Conservation (phyloP, 2,113 vertebrate genomes). For the Periophthalmus modestus region DNA sequence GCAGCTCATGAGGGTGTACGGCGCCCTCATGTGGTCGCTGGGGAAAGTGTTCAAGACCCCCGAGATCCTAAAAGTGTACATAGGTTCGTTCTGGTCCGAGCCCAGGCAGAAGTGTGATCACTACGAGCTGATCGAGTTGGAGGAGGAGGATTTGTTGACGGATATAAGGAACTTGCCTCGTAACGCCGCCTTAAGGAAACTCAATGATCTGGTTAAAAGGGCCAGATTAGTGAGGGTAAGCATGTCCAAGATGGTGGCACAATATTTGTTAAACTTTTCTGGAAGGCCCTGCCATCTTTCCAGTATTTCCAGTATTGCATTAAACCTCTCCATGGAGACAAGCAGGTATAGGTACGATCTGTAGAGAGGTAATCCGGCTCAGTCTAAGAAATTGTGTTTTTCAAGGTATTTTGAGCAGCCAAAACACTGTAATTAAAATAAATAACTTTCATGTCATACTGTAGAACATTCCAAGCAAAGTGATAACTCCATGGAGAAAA, state of each 20-base stretch:
- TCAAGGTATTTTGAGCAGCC: too few relatives aligned
- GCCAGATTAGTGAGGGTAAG: constrained; percentile 86
- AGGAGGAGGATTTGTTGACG: constrained; percentile 86
- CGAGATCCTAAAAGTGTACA: constrained; percentile 87
- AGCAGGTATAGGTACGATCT: too few relatives aligned
- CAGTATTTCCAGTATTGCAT: too few relatives aligned
- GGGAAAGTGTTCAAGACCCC: constrained; percentile 88
- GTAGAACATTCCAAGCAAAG: too few relatives aligned
- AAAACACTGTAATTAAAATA: too few relatives aligned
- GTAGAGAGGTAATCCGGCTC: too few relatives aligned
- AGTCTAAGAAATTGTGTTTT: too few relatives aligned
- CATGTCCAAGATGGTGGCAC: neutral
- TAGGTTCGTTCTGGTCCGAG: constrained; percentile 90
- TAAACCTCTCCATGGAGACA: too few relatives aligned
- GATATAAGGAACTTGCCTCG: constrained; percentile 88
- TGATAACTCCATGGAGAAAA: too few relatives aligned
- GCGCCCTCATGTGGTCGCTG: constrained; percentile 92
- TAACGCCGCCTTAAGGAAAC: constrained; percentile 84
- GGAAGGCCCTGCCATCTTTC: too few relatives aligned
- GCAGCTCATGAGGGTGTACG: constrained; percentile 90
- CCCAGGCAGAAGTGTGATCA: constrained; percentile 83
- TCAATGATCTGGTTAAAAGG: constrained; percentile 89
- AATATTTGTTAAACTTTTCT: neutral
- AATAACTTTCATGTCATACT: too few relatives aligned
- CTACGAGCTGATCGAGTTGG: constrained; percentile 85